Percentiles rank a stretch among this genome's conserved stretches.
phyloP scores from a whole-genome alignment of 2,888 invertebrate species.

The Hecatera dysodea region DNA sequence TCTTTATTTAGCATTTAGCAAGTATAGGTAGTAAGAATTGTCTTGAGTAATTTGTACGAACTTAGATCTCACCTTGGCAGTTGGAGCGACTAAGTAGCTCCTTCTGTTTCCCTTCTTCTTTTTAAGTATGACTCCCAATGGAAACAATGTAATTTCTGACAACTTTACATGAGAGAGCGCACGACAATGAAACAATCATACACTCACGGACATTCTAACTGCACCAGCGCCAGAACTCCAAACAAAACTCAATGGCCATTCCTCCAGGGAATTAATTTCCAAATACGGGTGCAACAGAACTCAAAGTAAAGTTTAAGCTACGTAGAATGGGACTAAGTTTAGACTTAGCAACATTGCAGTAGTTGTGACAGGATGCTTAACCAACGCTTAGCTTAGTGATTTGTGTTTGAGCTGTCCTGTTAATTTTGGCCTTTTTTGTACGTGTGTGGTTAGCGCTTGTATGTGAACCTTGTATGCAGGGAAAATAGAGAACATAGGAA shows the following conservation, averaged over 20 bases:
- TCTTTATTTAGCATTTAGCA: no score
- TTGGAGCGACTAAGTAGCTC: no score
- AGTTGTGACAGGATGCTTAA: conserved; percentile 57
- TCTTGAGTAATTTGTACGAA: no score
- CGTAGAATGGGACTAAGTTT: conserved; percentile 47
- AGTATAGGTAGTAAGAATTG: no score
- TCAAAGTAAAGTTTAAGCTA: conserved; percentile 54
- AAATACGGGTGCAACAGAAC: conserved; percentile 44
- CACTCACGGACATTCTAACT: neutral
- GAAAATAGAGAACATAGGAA: no score
- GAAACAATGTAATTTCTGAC: neutral
- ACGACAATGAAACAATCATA: conserved; percentile 18
- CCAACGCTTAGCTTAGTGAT: conserved; percentile 40
- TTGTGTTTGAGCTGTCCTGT: conserved; percentile 31
- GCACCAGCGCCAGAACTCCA: conserved; percentile 10
- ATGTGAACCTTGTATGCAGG: neutral
- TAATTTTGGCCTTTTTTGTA: conserved; percentile 10
- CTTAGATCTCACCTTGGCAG: no score
- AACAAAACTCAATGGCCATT: conserved; percentile 39
- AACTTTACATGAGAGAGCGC: neutral
- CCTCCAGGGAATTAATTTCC: conserved; percentile 53
- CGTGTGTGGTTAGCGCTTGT: neutral
- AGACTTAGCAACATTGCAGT: conserved; percentile 48
- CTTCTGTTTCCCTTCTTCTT: no score
- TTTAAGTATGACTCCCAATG: no score